Conservation (phyloP, 2,113 vertebrate species). For the Physeter macrocephalus region DNA sequence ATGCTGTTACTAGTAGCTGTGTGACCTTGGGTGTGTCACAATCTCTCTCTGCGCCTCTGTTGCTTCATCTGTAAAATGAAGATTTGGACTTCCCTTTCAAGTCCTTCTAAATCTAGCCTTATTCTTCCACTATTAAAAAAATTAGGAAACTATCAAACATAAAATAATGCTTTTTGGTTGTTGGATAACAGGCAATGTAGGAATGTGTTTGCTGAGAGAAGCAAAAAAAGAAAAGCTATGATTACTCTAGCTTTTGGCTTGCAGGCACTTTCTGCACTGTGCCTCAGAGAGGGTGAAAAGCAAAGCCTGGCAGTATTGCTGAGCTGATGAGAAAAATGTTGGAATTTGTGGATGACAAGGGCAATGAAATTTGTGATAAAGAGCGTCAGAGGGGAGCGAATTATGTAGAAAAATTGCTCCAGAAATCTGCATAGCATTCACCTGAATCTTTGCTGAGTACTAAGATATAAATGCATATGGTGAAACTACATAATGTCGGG, state of each 20-base stretch:
- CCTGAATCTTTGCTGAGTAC: neutral
- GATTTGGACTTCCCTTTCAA: neutral
- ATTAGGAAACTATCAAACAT: neutral
- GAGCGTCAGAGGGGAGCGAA: neutral
- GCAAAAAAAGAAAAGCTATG: neutral
- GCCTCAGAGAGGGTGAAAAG: neutral
- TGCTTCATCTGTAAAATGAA: neutral
- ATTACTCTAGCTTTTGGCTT: neutral
- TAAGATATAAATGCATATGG: neutral
- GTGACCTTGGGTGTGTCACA: neutral
- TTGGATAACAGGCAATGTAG: neutral
- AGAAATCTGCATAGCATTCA: neutral
- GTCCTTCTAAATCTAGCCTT: neutral
- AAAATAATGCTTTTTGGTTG: neutral
- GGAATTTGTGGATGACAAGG: neutral
- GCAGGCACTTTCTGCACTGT: neutral
- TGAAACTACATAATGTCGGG: neutral
- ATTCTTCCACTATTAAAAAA: neutral
- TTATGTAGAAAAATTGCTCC: neutral
- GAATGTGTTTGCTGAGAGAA: neutral
- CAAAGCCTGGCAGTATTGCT: neutral
- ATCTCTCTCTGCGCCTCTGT: neutral
- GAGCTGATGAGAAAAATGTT: neutral
- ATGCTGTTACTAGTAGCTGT: neutral
- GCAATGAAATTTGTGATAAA: neutral